Conservation (phyloP, 2,888 invertebrate genomes). For the Brachyptera risi region DNA sequence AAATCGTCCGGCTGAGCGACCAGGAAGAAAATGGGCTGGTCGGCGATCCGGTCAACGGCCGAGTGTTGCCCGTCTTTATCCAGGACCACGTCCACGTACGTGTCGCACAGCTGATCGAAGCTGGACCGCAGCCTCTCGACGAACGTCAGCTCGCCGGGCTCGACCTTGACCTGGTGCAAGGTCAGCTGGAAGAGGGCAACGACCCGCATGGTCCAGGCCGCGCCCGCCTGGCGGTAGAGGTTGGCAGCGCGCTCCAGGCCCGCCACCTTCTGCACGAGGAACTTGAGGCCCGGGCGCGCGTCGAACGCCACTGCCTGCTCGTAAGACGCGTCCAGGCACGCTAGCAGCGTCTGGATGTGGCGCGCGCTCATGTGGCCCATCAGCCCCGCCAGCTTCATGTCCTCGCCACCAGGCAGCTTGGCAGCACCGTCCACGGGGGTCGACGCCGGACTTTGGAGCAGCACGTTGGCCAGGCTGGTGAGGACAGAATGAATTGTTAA, state of each 20-base stretch:
- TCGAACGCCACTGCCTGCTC: slow-evolving; percentile 83
- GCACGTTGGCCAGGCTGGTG: slow-evolving; percentile 46
- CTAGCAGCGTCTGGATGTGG: slow-evolving; percentile 67
- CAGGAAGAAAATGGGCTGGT: slow-evolving; percentile 55
- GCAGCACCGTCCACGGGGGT: slow-evolving; percentile 36
- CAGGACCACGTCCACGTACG: slow-evolving; percentile 49
- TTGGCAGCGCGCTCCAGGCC: slow-evolving; percentile 82
- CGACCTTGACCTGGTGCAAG: slow-evolving; percentile 54
- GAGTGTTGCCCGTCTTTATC: slow-evolving; percentile 49
- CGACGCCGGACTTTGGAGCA: slow-evolving; percentile 41
- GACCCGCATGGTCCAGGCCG: slow-evolving; percentile 83
- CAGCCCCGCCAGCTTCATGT: slow-evolving; percentile 40
- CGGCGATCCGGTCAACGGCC: slow-evolving; percentile 43
- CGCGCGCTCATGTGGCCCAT: slow-evolving; percentile 49
- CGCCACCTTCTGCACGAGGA: slow-evolving; percentile 89
- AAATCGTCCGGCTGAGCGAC: slow-evolving; percentile 55
- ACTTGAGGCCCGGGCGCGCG: slow-evolving; percentile 85
- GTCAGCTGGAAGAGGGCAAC: slow-evolving; percentile 83
- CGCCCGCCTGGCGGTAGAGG: slow-evolving; percentile 88
- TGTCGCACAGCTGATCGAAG: slow-evolving; percentile 49
- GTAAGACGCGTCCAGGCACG: slow-evolving; percentile 78
- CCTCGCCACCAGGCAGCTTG: slow-evolving; percentile 32
- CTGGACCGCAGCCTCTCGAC: slow-evolving; percentile 41
- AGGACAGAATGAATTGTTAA: too few species aligned
- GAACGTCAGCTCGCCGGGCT: slow-evolving; percentile 33